Conservation (phyloP, 30 jellyfish, hydroid and myxozoan species). For the Aurelia sp. region DNA sequence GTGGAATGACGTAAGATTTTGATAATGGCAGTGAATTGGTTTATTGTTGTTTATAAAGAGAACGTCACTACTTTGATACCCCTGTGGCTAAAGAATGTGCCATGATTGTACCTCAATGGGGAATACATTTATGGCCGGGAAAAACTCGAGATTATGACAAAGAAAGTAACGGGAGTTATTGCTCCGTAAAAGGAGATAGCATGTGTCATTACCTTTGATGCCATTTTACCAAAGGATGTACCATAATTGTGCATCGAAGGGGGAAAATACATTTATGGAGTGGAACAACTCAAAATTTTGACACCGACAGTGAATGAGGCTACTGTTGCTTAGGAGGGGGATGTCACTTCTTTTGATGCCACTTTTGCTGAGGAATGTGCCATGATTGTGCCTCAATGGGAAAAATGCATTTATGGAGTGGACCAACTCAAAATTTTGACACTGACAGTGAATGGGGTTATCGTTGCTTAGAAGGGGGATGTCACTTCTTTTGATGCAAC, state of each 20-base stretch:
- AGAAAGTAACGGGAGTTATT: conserved; percentile 30
- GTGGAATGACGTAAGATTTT: conserved; percentile 65
- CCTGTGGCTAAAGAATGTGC: conserved; percentile 3
- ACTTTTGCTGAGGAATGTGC: conserved; percentile 19
- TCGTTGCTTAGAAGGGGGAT: not conserved
- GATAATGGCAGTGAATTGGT: conserved; percentile 72
- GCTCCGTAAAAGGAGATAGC: conserved; percentile 51
- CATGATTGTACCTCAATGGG: conserved; percentile 44
- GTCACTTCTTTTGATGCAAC: conserved; percentile 60
- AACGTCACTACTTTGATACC: conserved; percentile 4
- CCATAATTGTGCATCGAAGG: conserved; percentile 47
- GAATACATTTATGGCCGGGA: conserved; percentile 66
- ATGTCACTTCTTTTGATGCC: conserved; percentile 59
- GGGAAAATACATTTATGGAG: conserved; percentile 60
- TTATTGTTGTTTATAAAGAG: conserved; percentile 68
- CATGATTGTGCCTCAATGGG: conserved; percentile 41
- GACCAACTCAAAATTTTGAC: conserved; percentile 22
- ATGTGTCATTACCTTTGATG: conserved; percentile 55
- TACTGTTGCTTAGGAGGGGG: conserved; percentile 47
- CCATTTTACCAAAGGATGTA: conserved; percentile 24
- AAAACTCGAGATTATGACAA: conserved; percentile 64
- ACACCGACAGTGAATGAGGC: conserved; percentile 31
- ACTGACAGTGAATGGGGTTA: not conserved
- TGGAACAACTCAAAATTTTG: conserved; percentile 68
- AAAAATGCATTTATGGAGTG: conserved; percentile 57